Base-by-base conservation (phyloP, 2,888 invertebrate genomes). In the Blastobasis lacticolella region DNA sequence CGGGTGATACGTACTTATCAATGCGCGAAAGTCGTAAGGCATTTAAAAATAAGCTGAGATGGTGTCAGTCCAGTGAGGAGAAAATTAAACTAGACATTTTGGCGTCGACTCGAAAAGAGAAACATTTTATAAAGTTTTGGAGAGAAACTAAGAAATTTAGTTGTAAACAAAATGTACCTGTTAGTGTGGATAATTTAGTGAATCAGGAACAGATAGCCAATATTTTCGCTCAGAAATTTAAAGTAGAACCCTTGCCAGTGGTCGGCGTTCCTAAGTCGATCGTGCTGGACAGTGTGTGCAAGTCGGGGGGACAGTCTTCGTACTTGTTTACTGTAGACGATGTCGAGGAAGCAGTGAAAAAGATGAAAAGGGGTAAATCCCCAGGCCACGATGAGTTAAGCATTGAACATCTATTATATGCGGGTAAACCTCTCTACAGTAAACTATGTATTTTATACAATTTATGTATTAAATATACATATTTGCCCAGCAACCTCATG, bases 301-400 rank as follows among this genome's bases (percentile, higher is more conserved):
- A 23, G 9, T 8, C 6, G 5, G 5, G 7, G 5, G 42, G 37
- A 9, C 51, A 42, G 4, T 6, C 9, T 7, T 9, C 45, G 23
- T 48, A 8, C n/a, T 46, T 48, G 41, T 42, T 47, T 48, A 48
- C 10, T 8, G 5, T 23, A 3, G 10, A 10, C 10, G 47, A 51
- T 37, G 45, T 57, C 7, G 45, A n/a, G 6, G 49, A 45, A 37
- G 43, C 49, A 8, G 45, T 56, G n/a, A 37, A 46, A 37, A 41
- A 37, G 6, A 59, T 57, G 51, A 47, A 51, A 4, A 43, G 54
- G 6, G 62, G 60, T 6, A 59, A 60, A 37, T 55, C 54, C 6
- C 53, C 53, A 6, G 57, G 57, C 5, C 53, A 53, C 37, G 56
- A 54, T 37, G 51, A 47, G 8, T 49, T 54, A 10, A 57, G 55